These are phyloP conservation scores for Dromococcyx pavoninus DNA, from an alignment of 2,797 vertebrate genomes.

Conservation along the genomic window DNA sequence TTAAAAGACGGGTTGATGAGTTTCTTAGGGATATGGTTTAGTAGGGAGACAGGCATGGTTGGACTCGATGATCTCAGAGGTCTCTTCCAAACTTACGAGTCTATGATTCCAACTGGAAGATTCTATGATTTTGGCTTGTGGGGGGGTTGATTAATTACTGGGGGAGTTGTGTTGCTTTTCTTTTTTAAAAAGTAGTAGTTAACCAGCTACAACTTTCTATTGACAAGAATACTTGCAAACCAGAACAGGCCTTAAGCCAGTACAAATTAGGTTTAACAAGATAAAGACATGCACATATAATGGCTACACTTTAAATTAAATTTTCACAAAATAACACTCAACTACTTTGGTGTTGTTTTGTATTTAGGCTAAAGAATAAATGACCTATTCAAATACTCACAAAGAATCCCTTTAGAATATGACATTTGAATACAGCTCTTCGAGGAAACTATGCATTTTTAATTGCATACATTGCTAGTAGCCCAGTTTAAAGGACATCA, in stretches of 20 bases:
- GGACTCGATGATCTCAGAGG: too few relatives aligned
- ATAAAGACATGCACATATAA: rapidly evolving
- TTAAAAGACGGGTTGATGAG: too few relatives aligned
- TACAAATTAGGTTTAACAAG: background rate
- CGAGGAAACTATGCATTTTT: background rate
- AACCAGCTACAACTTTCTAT: background rate
- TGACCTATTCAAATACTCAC: background rate
- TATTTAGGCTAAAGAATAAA: background rate
- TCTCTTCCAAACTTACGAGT: too few relatives aligned
- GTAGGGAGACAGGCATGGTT: too few relatives aligned
- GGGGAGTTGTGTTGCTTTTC: too few relatives aligned
- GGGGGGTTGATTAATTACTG: too few relatives aligned
- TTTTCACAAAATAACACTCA: background rate
- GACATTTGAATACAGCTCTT: background rate
- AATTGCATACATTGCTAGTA: background rate
- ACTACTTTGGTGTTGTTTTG: background rate
- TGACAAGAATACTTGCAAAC: background rate
- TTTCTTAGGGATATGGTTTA: too few relatives aligned
- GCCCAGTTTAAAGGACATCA: background rate
- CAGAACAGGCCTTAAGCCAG: background rate
- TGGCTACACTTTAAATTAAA: background rate
- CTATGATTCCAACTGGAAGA: too few relatives aligned
- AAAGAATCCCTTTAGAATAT: background rate
- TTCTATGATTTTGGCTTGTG: background rate
- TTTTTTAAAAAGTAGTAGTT: background rate